phyloP scores from a whole-genome alignment of 2,888 invertebrate genomes.

The Pilophorus perplexus region DNA sequence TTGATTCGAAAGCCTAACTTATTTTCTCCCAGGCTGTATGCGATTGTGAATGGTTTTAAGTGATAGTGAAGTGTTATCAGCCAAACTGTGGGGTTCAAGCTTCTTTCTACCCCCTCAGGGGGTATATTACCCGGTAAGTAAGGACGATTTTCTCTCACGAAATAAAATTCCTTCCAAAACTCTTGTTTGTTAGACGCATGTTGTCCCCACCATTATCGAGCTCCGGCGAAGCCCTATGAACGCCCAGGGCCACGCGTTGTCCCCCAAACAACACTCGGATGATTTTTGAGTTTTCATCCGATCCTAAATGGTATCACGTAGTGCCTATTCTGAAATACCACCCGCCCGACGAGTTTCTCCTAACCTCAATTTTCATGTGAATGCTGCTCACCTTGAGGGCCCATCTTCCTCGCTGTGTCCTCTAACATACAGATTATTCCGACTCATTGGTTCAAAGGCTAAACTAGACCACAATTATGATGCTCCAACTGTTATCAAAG shows the following conservation, averaged over 20 bases:
- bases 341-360: constrained; percentile 12
- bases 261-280: too few relatives aligned
- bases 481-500: too few relatives aligned
- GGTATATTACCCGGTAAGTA: constrained; percentile 92
- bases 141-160: neutral
- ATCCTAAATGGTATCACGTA: too few relatives aligned
- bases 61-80: constrained; percentile 51
- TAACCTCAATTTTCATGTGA: constrained; percentile 16
- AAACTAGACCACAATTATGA: too few relatives aligned
- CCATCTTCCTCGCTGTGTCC: constrained; percentile 18
- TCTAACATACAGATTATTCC: too few relatives aligned
- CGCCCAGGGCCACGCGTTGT: too few relatives aligned
- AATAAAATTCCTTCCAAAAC: neutral
- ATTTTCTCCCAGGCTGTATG: constrained; percentile 40
- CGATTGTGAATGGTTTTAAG: constrained; percentile 46
- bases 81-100: constrained; percentile 96
- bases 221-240: constrained; percentile 32
- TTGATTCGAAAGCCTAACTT: too few relatives aligned
- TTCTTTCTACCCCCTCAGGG: constrained; percentile 95
- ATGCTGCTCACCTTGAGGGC: constrained; percentile 24
- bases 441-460: too few relatives aligned
- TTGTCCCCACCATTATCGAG: constrained; percentile 15
- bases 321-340: neutral
- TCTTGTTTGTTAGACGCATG: constrained; percentile 24
- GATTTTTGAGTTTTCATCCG: too few relatives aligned